phyloP scores from a whole-genome alignment of 2,888 invertebrate species.

The Enoplolaimus lenunculus region DNA sequence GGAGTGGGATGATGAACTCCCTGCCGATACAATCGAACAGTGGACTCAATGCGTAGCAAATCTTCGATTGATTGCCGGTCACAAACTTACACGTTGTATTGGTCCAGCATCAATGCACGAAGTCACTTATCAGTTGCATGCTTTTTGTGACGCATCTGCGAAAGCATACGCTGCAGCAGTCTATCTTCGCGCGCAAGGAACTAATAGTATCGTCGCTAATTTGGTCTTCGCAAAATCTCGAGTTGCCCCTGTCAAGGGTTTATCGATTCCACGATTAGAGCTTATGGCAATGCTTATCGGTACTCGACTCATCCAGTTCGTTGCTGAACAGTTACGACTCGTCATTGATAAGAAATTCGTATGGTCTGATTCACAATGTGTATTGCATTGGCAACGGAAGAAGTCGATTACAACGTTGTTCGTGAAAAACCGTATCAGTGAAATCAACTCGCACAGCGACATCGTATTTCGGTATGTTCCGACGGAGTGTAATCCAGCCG shows the following conservation, averaged over 20 bases:
- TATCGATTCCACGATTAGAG: not conserved
- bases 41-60: not conserved
- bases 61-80: not conserved
- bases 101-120: not conserved
- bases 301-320: not conserved
- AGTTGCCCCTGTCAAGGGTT: not conserved
- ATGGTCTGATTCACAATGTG: not conserved
- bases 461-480: not conserved
- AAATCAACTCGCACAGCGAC: not conserved
- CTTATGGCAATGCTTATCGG: not conserved
- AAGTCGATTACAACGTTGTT: not conserved
- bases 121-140: not conserved
- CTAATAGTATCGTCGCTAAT: not conserved
- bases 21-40: not conserved
- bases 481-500: not conserved
- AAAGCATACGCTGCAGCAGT: not conserved
- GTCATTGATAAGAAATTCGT: not conserved
- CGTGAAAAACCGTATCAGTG: not conserved
- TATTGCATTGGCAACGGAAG: not conserved
- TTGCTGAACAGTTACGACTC: not conserved
- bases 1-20: not conserved
- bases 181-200: not conserved
- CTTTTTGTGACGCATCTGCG: not conserved
- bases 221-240: not conserved
- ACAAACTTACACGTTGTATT: not conserved